Evolutionary conservation across 2,888 invertebrate species (phyloP).

Genomic region (Timandra comae): DNA sequence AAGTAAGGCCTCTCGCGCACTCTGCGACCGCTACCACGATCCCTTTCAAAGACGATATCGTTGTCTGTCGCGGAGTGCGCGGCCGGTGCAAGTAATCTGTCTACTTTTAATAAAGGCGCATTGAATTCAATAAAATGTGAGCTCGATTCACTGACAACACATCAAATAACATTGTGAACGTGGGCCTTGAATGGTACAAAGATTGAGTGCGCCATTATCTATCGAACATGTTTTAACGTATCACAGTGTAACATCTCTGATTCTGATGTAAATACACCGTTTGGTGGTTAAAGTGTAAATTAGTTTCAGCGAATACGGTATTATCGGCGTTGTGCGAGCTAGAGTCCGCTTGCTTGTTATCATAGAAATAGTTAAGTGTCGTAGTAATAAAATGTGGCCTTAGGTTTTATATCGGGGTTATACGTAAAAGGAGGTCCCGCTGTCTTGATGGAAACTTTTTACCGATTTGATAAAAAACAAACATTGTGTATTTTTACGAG

Average conservation of each 20-base stretch:
- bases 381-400: conserved; percentile 72
- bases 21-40: too few relatives aligned
- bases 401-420: conserved; percentile 51
- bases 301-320: conserved; percentile 24
- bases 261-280: conserved; percentile 50
- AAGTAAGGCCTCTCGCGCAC: conserved; percentile 34
- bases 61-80: too few relatives aligned
- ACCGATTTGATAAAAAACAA: conserved; percentile 28
- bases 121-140: neutral
- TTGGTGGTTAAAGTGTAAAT: conserved; percentile 36
- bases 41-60: too few relatives aligned
- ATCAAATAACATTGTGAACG: too few relatives aligned
- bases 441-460: conserved; percentile 33
- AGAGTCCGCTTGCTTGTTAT: conserved; percentile 47
- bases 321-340: conserved; percentile 26
- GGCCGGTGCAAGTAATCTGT: too few relatives aligned
- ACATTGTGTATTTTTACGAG: conserved; percentile 45
- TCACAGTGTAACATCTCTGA: conserved; percentile 5
- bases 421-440: conserved; percentile 38
- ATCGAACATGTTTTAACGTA: conserved; percentile 3
- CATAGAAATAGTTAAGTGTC: conserved; percentile 23
- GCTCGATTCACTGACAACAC: neutral
- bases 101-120: too few relatives aligned
- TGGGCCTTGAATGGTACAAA: too few relatives aligned
- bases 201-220: conserved; percentile 1